Evolutionary conservation across 2,888 invertebrate genomes (phyloP).

Genomic region (Brenthis daphne): DNA sequence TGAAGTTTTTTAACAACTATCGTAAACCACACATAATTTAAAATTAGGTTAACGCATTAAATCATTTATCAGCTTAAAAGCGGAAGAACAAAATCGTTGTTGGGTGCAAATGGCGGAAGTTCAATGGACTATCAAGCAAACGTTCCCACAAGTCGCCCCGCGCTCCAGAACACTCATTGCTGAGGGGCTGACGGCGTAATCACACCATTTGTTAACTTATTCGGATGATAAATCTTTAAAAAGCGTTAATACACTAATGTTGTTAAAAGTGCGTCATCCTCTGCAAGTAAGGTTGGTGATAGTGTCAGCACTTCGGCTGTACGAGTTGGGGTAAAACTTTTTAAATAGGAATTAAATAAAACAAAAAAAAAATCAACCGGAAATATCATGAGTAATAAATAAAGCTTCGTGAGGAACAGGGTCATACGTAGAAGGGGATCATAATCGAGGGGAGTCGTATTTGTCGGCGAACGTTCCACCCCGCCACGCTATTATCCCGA

Average conservation of each 20-base stretch:
- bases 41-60: slow-evolving; percentile 6
- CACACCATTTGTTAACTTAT: slow-evolving; percentile 17
- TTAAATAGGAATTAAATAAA: slow-evolving; percentile 11
- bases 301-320: not conserved
- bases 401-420: slow-evolving; percentile 26
- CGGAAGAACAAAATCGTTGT: slow-evolving; percentile 35
- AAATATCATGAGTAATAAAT: slow-evolving; percentile 35
- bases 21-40: slow-evolving; percentile 4
- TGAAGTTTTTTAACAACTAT: not conserved
- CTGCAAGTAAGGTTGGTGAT: not conserved
- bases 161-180: slow-evolving; percentile 13
- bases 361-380: slow-evolving; percentile 28
- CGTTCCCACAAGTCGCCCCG: slow-evolving; percentile 38
- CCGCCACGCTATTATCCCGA: slow-evolving; percentile 10
- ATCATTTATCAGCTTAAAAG: slow-evolving; percentile 24
- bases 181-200: slow-evolving; percentile 19
- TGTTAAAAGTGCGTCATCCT: too few species aligned
- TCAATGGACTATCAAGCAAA: slow-evolving; percentile 39
- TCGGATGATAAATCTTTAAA: slow-evolving; percentile 1
- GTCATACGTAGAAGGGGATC: slow-evolving; percentile 30
- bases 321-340: not conserved
- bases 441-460: slow-evolving; percentile 26
- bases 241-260: too few species aligned
- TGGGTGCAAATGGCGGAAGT: slow-evolving; percentile 41
- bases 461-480: slow-evolving; percentile 18